Percentiles rank a stretch among this genome's conserved stretches.
Conservation (phyloP, 2,797 vertebrate genomes). For the Hemibagrus guttatus region DNA sequence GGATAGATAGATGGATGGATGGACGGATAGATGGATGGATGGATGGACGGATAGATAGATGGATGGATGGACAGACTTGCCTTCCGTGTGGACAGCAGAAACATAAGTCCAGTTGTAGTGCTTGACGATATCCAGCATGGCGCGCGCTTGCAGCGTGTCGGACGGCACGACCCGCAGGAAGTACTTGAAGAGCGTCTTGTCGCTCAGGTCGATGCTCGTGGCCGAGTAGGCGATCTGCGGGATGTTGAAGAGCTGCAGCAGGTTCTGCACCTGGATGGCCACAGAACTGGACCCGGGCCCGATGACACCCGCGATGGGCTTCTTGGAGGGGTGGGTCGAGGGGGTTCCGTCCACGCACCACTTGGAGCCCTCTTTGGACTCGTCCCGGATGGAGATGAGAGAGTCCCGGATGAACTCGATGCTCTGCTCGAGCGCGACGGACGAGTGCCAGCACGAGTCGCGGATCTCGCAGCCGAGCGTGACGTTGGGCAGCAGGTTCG, state of each 20-base stretch:
- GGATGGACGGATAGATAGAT: slow-evolving; percentile 11
- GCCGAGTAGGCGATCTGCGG: slow-evolving; percentile 98
- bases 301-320: slow-evolving; percentile 96
- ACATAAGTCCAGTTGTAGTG: slow-evolving; percentile 99
- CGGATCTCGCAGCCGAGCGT: slow-evolving; percentile 96
- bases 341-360: slow-evolving; percentile 89
- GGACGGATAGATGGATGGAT: background rate
- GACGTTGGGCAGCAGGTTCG: slow-evolving; percentile 89
- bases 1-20: background rate
- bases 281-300: slow-evolving; percentile 99
- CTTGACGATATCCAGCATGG: slow-evolving; percentile 97
- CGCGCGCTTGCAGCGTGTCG: slow-evolving; percentile 93
- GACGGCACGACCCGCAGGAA: slow-evolving; percentile 97
- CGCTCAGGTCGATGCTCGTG: slow-evolving; percentile 97
- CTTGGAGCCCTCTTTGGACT: slow-evolving; percentile 85
- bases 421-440: slow-evolving; percentile 96
- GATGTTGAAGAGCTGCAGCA: slow-evolving; percentile 97
- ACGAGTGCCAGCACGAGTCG: slow-evolving; percentile 99
- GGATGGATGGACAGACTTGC: slow-evolving; percentile 72
- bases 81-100: slow-evolving; percentile 97
- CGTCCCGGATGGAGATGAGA: slow-evolving; percentile 94
- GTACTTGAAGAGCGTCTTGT: slow-evolving; percentile 97
- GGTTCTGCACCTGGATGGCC: slow-evolving; percentile 97
- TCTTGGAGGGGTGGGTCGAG: slow-evolving; percentile 84
- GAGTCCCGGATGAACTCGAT: slow-evolving; percentile 99